phyloP scores from a whole-genome alignment of 2,797 vertebrate species.

The Arrhamphus sclerolepis region DNA sequence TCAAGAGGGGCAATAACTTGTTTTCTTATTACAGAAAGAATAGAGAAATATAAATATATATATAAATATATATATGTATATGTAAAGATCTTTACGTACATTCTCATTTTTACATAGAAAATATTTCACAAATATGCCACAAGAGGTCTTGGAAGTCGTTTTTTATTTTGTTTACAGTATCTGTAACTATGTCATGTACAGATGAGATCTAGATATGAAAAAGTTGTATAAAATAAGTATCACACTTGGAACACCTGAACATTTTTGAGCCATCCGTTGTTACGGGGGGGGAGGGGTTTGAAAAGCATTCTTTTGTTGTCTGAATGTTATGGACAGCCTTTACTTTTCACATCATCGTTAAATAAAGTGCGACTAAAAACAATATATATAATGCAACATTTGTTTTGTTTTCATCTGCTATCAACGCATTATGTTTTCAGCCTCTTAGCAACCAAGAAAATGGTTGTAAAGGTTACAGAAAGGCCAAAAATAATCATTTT shows the following conservation, averaged over 20 bases:
- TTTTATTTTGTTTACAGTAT: conserved; percentile 81
- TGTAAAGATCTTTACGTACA: conserved; percentile 74
- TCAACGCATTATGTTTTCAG: background rate
- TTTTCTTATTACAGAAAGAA: conserved; percentile 78
- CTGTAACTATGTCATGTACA: conserved; percentile 85
- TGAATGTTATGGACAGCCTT: conserved; percentile 83
- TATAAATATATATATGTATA: conserved; percentile 60
- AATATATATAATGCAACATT: conserved; percentile 25
- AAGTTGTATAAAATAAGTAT: conserved; percentile 82
- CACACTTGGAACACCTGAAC: conserved; percentile 76
- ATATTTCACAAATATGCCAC: conserved; percentile 74
- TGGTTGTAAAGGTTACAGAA: too few species aligned
- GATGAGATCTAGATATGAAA: conserved; percentile 79
- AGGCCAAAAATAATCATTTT: too few species aligned
- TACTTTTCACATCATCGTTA: conserved; percentile 83
- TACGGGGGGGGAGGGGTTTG: conserved; percentile 47
- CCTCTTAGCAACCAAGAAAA: too few species aligned
- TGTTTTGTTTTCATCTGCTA: conserved; percentile 39
- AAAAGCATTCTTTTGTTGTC: conserved; percentile 78
- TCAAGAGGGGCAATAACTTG: conserved; percentile 84
- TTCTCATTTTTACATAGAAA: conserved; percentile 76
- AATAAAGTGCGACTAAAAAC: conserved; percentile 84
- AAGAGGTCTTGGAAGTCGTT: conserved; percentile 75
- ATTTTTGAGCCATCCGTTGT: conserved; percentile 79
- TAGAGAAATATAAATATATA: conserved; percentile 71